A percentile compares a stretch with the other conserved stretches of the same genome.
These are phyloP conservation scores for Antitype chi DNA, from an alignment of 2,888 invertebrate species.

Conservation along the genomic window DNA sequence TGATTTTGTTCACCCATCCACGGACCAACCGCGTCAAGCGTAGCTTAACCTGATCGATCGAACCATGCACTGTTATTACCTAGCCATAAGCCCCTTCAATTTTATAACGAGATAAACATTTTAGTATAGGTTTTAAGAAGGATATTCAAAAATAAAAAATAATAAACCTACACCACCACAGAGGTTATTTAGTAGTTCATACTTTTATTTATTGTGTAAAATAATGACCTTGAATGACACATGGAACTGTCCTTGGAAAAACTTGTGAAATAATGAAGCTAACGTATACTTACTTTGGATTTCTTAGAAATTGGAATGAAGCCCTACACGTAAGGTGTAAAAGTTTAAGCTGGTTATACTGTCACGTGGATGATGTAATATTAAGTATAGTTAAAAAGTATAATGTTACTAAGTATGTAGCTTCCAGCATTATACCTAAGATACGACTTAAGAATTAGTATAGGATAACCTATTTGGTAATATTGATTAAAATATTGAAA, in stretches of 20 bases:
- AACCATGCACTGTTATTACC: too few species aligned
- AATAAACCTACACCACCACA: not conserved
- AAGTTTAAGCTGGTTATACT: constrained; percentile 31
- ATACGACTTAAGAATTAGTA: not conserved
- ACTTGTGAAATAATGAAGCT: constrained; percentile 38
- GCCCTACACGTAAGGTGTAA: constrained; percentile 32
- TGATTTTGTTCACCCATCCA: too few species aligned
- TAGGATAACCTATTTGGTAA: too few species aligned
- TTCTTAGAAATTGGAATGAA: constrained; percentile 51
- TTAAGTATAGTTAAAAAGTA: constrained; percentile 12
- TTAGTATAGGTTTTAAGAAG: not conserved
- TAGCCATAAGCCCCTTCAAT: too few species aligned
- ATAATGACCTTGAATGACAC: constrained; percentile 40
- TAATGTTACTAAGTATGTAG: not conserved
- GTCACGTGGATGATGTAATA: constrained; percentile 34
- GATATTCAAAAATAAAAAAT: too few species aligned
- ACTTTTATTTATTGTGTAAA: constrained; percentile 29
- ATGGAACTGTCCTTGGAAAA: constrained; percentile 41
- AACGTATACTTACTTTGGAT: constrained; percentile 9
- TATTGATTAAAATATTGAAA: too few species aligned
- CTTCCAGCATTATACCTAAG: not conserved
- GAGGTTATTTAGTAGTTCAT: constrained; percentile 16
- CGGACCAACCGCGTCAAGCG: too few species aligned
- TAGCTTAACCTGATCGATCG: too few species aligned
- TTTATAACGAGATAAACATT: not conserved